A percentile compares a stretch with the other conserved stretches of the same genome.
These are phyloP conservation scores for Odontomyia ornata DNA, from an alignment of 2,888 invertebrate genomes.

Conservation along the genomic window DNA sequence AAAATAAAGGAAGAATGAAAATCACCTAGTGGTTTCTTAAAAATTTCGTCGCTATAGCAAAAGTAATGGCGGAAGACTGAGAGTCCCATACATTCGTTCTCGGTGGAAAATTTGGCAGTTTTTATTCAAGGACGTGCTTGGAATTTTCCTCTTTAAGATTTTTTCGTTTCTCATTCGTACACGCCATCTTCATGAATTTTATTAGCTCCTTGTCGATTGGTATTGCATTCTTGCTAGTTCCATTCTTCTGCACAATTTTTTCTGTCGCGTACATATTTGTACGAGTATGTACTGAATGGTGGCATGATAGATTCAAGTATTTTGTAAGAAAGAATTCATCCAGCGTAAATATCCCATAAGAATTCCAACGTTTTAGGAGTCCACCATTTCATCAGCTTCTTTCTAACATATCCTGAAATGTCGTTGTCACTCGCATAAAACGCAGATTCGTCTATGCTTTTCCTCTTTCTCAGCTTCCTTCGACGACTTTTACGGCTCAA, in stretches of 20 bases:
- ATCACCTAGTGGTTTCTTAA: no score
- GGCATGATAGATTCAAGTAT: background rate
- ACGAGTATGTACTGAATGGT: background rate
- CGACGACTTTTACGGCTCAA: background rate
- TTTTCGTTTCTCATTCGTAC: background rate
- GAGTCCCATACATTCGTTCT: no score
- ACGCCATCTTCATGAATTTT: background rate
- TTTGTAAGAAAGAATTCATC: background rate
- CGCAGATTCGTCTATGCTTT: background rate
- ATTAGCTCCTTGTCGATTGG: background rate
- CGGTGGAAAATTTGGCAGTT: background rate
- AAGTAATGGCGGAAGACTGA: no score
- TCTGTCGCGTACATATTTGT: no score
- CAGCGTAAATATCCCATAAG: background rate
- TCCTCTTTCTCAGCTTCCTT: background rate
- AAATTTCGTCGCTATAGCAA: no score
- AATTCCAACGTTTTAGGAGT: background rate
- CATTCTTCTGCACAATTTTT: no score
- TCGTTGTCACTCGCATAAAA: no score
- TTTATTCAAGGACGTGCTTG: background rate
- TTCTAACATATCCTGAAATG: background rate
- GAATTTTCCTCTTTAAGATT: background rate
- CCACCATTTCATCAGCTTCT: background rate
- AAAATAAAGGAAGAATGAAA: no score
- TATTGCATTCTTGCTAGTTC: background rate